These are phyloP conservation scores for Suncus etruscus DNA, from an alignment of 2,113 vertebrate genomes.

Conservation along the genomic window DNA sequence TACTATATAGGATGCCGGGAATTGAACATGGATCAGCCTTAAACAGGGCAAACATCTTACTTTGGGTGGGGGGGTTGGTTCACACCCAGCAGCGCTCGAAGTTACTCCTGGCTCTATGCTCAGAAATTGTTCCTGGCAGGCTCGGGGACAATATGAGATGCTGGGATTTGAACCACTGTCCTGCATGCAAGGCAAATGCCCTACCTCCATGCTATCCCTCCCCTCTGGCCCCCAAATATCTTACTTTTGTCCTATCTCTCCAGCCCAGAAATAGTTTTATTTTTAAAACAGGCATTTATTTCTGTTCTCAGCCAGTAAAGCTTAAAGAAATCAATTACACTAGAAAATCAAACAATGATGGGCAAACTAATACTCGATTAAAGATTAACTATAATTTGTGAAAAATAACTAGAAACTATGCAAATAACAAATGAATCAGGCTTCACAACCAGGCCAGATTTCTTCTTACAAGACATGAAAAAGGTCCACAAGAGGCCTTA, in stretches of 20 bases:
- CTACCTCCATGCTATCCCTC: too few species aligned
- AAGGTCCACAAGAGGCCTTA: background rate
- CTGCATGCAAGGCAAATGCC: too few species aligned
- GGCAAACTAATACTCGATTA: background rate
- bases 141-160: too few species aligned
- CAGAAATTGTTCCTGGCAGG: too few species aligned
- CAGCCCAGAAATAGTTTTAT: background rate
- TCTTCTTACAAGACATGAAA: background rate
- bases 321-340: background rate
- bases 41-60: too few species aligned
- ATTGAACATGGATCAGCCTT: too few species aligned
- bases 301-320: conserved; percentile 10
- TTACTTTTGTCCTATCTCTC: too few species aligned
- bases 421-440: background rate
- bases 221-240: too few species aligned
- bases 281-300: conserved; percentile 53
- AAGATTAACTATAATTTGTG: background rate
- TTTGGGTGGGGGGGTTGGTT: background rate
- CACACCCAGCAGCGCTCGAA: too few species aligned
- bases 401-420: background rate
- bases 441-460: background rate
- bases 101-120: too few species aligned
- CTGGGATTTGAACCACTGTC: too few species aligned
- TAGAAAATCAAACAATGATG: background rate
- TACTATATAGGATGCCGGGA: too few species aligned